Conservation (phyloP, 2,113 vertebrate species). For the Nansenia antarctica region DNA sequence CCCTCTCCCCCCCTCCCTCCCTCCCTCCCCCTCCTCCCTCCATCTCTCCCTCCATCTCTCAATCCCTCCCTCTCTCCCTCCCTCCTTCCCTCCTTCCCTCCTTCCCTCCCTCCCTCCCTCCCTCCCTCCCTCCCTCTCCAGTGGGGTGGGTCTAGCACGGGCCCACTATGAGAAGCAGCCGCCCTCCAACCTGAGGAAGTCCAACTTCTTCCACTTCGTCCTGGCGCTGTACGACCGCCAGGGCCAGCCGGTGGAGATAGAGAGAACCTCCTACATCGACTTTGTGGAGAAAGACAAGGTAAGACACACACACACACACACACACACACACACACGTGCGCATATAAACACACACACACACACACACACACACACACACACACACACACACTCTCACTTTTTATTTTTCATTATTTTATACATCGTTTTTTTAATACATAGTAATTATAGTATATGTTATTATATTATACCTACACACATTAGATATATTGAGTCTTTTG, state of each 20-base stretch:
- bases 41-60: constrained; percentile 4
- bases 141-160: constrained; percentile 89
- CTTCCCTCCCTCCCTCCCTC: not conserved
- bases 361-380: not conserved
- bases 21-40: not conserved
- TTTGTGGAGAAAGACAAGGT: constrained; percentile 97
- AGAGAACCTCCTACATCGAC: constrained; percentile 93
- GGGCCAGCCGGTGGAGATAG: constrained; percentile 95
- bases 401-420: not conserved
- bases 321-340: not conserved
- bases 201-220: constrained; percentile 98
- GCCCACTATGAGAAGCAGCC: constrained; percentile 98
- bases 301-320: constrained; percentile 11
- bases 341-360: constrained; percentile 13
- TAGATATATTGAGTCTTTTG: no score
- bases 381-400: not conserved
- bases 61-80: constrained; percentile 4
- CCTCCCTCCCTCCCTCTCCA: constrained; percentile 52
- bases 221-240: constrained; percentile 96
- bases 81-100: constrained; percentile 7
- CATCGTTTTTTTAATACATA: not conserved
- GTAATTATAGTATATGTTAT: not conserved
- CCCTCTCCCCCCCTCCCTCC: not conserved
- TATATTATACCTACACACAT: not conserved
- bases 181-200: constrained; percentile 94